Evolutionary conservation across 2,797 vertebrate species (phyloP).

Genomic region (Alosa sapidissima): DNA sequence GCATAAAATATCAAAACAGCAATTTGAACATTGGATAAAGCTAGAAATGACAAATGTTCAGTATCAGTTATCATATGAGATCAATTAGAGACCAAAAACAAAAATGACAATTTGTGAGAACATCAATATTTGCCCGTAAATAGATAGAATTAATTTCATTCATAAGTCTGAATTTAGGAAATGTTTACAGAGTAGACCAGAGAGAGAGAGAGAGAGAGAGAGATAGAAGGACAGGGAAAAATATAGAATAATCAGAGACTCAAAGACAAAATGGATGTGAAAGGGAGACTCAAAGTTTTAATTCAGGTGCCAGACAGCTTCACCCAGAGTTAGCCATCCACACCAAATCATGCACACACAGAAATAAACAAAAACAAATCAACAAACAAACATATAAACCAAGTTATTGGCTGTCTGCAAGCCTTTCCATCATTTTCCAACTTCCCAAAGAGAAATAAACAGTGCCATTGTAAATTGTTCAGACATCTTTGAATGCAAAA

Average conservation of each 20-base stretch:
- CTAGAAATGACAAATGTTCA: too few species aligned
- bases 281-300: conserved; percentile 73
- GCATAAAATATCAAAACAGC: too few species aligned
- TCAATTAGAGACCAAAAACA: too few species aligned
- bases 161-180: too few species aligned
- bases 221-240: neutral
- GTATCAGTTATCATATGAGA: too few species aligned
- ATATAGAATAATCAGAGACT: conserved; percentile 26
- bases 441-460: conserved; percentile 47
- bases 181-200: neutral
- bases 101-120: too few species aligned
- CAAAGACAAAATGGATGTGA: conserved; percentile 46
- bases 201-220: neutral
- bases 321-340: conserved; percentile 67
- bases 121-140: too few species aligned
- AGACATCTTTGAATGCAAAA: conserved; percentile 53
- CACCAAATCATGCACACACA: conserved; percentile 74
- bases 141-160: neutral
- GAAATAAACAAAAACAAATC: conserved; percentile 37
- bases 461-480: conserved; percentile 43
- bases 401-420: conserved; percentile 61
- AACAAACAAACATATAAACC: conserved; percentile 54
- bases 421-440: conserved; percentile 47
- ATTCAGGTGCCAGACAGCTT: conserved; percentile 71
- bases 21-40: too few species aligned